Base-by-base conservation (phyloP, 2,113 vertebrate species). In the Ifrita kowaldi region DNA sequence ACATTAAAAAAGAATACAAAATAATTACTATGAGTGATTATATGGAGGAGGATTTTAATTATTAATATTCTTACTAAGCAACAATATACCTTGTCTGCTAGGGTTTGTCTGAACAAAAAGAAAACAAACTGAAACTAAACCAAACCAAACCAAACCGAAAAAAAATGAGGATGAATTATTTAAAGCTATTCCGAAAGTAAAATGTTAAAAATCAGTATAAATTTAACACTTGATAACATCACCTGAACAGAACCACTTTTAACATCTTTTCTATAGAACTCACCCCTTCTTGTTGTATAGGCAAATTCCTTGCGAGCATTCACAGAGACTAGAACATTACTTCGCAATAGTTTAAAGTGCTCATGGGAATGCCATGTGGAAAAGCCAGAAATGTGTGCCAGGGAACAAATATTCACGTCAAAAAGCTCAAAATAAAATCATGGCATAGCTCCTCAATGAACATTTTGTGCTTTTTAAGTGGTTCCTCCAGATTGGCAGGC, bases 341-440 rank as follows among this genome's bases (percentile, higher is more conserved):
- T 73, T 83, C 49, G 9, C 13, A 79, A 42, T 33, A 75, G 18
- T 50, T 94, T 59, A 57, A 79, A 59, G 5, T 73, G 21, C 11
- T 62, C 78, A 9, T 73, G 30, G 64, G 46, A 84, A 55, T 78
- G 16, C 1, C 7, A 47, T 27, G 42, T 77, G 9, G 8, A 77
- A 89, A 87, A 91, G 17, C 3, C 46, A 77, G 26, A 86, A 14
- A 74, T 21, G 10, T 57, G 28, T 74, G 41, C 50, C 87, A 96
- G n/a, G 10, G 63, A 86, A 86, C 13, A 94, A 86, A 69, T 65
- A 80, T 13, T 41, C 24, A 11, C 39, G 28, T 84, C 37, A 84
- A 80, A 85, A 92, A 91, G 1, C 55, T 94, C 55, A 80, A 92
- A 94, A 96, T 87, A 69, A 73, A 92, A 83, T 69, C n/a, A 57